phyloP scores from a whole-genome alignment of 2,888 invertebrate species.

The Philaethria dido region DNA sequence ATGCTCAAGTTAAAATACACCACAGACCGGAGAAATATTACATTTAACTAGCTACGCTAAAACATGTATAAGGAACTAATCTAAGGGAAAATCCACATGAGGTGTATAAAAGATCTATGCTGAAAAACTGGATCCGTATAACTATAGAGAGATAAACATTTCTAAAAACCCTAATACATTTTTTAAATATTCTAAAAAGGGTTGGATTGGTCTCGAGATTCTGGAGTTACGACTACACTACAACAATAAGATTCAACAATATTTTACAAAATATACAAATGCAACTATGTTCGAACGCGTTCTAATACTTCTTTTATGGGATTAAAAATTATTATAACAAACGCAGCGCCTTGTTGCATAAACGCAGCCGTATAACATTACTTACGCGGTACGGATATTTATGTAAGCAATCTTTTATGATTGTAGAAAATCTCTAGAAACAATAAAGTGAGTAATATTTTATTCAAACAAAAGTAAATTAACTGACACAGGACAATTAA shows the following conservation, averaged over 20 bases:
- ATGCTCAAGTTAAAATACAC: constrained; percentile 49
- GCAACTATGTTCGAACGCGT: constrained; percentile 48
- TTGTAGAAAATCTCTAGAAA: neutral
- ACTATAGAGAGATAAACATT: constrained; percentile 71
- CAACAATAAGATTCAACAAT: constrained; percentile 74
- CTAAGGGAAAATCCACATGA: constrained; percentile 74
- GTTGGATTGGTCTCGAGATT: constrained; percentile 80
- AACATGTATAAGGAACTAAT: constrained; percentile 54
- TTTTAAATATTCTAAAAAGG: constrained; percentile 74
- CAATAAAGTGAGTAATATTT: neutral
- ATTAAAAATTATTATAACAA: constrained; percentile 18
- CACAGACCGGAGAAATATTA: constrained; percentile 45
- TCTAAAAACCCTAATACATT: constrained; percentile 72
- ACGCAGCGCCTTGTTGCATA: constrained; percentile 28
- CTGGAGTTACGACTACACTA: constrained; percentile 68
- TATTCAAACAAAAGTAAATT: neutral
- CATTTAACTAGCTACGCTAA: constrained; percentile 63
- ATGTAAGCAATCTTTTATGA: neutral
- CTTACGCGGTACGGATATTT: constrained; percentile 5
- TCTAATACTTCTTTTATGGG: constrained; percentile 40
- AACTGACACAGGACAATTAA: neutral
- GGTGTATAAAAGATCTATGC: constrained; percentile 74
- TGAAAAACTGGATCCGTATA: constrained; percentile 72
- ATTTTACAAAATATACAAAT: constrained; percentile 77
- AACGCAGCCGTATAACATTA: constrained; percentile 19